Percentiles rank a stretch among this genome's conserved stretches.
phyloP scores from a whole-genome alignment of 2,113 vertebrate species.

The Fulica atra region DNA sequence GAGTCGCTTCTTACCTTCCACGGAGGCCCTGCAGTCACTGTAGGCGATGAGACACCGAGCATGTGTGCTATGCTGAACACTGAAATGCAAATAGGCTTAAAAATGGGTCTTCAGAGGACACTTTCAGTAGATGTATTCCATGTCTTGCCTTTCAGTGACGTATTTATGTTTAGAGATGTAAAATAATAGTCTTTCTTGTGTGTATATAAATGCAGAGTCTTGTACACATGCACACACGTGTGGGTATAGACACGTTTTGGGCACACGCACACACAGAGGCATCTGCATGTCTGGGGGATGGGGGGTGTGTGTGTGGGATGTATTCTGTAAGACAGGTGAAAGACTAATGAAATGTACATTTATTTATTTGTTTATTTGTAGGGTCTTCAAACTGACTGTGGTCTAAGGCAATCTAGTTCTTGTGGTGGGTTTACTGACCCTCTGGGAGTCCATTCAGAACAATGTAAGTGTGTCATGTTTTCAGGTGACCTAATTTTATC shows the following conservation, averaged over 20 bases:
- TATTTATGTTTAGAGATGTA: background rate
- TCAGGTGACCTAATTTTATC: background rate
- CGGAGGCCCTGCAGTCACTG: background rate
- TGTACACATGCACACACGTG: no score
- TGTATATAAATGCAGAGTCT: no score
- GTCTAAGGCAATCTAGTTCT: slow-evolving; percentile 84
- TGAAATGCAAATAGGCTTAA: background rate
- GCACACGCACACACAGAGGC: fast-evolving
- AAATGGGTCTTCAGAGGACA: background rate
- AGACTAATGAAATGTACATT: background rate
- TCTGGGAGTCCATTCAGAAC: slow-evolving; percentile 78
- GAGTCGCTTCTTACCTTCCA: background rate
- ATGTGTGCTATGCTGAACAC: background rate
- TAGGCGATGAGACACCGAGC: background rate
- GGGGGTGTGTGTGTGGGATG: background rate
- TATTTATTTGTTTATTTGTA: slow-evolving; percentile 19
- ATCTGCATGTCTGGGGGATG: background rate
- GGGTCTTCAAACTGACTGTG: slow-evolving; percentile 70
- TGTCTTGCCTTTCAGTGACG: background rate
- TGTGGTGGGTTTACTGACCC: slow-evolving; percentile 87
- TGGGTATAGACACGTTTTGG: background rate
- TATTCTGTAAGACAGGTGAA: background rate
- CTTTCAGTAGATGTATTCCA: background rate
- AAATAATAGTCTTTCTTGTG: background rate
- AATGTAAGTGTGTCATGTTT: slow-evolving; percentile 75